phyloP scores from a whole-genome alignment of 2,113 vertebrate species.

The Microcebus lehilahytsara region DNA sequence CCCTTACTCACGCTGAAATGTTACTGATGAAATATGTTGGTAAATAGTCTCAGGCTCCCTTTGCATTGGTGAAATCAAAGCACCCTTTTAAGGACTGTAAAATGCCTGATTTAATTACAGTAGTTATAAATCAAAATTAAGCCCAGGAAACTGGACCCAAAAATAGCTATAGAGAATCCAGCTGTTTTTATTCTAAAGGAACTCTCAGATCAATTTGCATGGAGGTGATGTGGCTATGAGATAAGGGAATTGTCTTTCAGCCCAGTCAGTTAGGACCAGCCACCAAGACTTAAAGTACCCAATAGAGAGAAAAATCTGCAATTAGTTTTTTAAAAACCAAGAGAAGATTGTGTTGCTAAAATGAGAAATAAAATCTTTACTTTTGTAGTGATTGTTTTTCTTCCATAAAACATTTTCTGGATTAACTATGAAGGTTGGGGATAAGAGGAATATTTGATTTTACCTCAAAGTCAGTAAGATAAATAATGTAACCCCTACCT shows the following conservation, averaged over 20 bases:
- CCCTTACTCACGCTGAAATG: conserved; percentile 45
- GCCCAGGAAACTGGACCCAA: conserved; percentile 49
- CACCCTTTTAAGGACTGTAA: conserved; percentile 58
- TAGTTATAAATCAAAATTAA: conserved; percentile 80
- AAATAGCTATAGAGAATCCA: conserved; percentile 47
- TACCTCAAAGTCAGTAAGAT: not conserved
- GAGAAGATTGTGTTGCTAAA: not conserved
- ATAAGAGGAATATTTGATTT: conserved; percentile 18
- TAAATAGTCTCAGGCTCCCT: conserved; percentile 47
- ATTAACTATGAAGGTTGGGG: conserved; percentile 2
- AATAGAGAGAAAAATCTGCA: not conserved
- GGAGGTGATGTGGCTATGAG: not conserved
- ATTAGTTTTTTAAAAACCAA: conserved; percentile 46
- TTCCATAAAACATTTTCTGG: conserved; percentile 6
- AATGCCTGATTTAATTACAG: conserved; percentile 74
- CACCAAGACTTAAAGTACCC: not conserved
- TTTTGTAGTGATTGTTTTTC: not conserved
- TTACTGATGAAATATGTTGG: conserved; percentile 54
- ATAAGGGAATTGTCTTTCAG: conserved; percentile 49
- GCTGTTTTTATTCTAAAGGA: conserved; percentile 53
- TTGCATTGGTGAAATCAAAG: conserved; percentile 56
- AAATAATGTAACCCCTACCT: not conserved
- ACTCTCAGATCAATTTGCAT: conserved; percentile 45
- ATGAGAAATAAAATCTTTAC: not conserved
- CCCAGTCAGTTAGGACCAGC: not conserved